Evolutionary conservation across 2,888 invertebrate species (phyloP).

Genomic region (Griposia aprilina): DNA sequence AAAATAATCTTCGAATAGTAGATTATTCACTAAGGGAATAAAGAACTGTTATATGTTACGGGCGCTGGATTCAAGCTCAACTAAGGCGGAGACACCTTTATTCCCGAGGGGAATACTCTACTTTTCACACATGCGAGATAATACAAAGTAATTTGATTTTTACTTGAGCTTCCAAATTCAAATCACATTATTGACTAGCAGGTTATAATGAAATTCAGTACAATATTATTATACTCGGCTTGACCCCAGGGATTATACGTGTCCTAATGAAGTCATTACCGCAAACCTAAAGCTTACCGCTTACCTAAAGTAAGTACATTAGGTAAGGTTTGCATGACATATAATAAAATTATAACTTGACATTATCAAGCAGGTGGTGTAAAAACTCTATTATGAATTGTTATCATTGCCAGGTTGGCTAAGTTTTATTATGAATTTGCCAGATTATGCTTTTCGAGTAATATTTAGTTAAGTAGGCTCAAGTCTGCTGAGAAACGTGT

Average conservation of each 20-base stretch:
- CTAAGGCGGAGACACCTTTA: background rate
- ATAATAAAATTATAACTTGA: background rate
- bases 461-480: background rate
- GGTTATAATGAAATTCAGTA: too few relatives aligned
- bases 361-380: background rate
- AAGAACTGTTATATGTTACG: background rate
- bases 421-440: background rate
- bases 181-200: background rate
- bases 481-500: background rate
- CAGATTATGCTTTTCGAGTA: background rate
- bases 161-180: background rate
- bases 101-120: background rate
- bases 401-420: background rate
- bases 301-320: too few relatives aligned
- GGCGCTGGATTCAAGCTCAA: too few relatives aligned
- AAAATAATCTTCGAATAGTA: background rate
- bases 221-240: background rate
- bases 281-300: too few relatives aligned
- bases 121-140: background rate
- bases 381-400: background rate
- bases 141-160: background rate
- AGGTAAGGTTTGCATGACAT: background rate
- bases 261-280: background rate
- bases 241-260: background rate
- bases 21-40: background rate